Conservation (phyloP, 2,113 vertebrate genomes). For the Corythaixoides concolor region DNA sequence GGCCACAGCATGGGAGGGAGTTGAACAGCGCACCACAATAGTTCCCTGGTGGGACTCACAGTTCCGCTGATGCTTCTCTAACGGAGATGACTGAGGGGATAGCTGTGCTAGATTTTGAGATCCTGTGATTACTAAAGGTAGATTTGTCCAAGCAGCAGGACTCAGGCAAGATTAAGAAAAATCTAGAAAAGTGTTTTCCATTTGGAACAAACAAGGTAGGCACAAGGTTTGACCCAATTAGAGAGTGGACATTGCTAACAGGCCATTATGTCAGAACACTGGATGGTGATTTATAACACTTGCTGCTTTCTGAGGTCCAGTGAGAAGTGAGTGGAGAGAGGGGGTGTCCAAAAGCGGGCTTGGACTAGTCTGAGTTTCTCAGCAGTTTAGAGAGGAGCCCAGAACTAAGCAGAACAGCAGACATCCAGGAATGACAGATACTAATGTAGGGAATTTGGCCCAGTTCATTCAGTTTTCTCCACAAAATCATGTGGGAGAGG, state of each 20-base stretch:
- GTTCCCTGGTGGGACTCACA: background rate
- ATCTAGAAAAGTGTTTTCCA: background rate
- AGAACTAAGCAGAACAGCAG: background rate
- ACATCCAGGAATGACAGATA: background rate
- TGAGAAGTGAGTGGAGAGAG: background rate
- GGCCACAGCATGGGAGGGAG: fast-evolving
- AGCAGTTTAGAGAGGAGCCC: background rate
- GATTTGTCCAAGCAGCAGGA: background rate
- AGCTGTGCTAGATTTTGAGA: background rate
- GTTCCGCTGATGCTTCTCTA: background rate
- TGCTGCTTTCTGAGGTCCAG: background rate
- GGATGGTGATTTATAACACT: background rate
- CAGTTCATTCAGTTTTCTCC: background rate
- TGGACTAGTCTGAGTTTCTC: background rate
- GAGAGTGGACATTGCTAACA: background rate
- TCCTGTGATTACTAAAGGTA: background rate
- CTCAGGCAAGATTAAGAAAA: background rate
- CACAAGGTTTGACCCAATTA: background rate
- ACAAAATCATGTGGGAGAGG: background rate
- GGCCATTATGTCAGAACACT: background rate
- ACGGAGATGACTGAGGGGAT: background rate
- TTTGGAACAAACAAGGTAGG: background rate
- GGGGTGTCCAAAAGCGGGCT: background rate
- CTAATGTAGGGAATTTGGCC: background rate
- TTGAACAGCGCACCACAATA: fast-evolving